Evolutionary conservation across 2,113 vertebrate genomes (phyloP).

Genomic region (Apteryx mantelli): DNA sequence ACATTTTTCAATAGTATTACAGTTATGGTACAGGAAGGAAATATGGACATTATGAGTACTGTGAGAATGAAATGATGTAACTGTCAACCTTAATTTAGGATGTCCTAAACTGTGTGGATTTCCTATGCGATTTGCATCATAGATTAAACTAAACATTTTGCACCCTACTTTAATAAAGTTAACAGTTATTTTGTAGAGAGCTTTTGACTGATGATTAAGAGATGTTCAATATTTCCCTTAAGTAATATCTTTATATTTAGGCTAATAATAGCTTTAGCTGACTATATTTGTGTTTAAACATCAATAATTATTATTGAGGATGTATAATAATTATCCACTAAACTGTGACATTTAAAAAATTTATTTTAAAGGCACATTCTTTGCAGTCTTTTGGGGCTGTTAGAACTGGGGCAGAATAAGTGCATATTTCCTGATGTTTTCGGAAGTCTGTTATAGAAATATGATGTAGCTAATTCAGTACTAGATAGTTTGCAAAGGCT

Average conservation of each 20-base stretch:
- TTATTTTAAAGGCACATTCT: background rate
- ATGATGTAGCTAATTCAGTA: background rate
- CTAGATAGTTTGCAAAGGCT: constrained; percentile 2
- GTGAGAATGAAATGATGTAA: background rate
- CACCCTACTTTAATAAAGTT: background rate
- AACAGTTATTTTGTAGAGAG: background rate
- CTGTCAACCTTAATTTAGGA: background rate
- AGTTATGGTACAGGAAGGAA: background rate
- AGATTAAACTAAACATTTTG: background rate
- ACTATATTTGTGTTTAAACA: background rate
- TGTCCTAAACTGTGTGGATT: background rate
- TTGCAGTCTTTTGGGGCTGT: background rate
- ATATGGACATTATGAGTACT: background rate
- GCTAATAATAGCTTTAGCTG: background rate
- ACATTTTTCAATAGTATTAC: background rate
- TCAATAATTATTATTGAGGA: background rate
- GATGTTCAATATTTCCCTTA: background rate
- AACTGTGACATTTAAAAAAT: background rate
- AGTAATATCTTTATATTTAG: background rate
- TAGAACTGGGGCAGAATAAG: background rate
- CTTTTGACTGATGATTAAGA: background rate
- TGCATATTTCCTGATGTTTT: background rate
- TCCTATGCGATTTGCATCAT: background rate
- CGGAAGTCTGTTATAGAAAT: background rate
- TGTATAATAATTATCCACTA: background rate